A percentile compares a stretch with the other conserved stretches of the same genome.
Conservation (phyloP, 1,140 invertebrate genomes). For the Palaemon carinicauda region DNA sequence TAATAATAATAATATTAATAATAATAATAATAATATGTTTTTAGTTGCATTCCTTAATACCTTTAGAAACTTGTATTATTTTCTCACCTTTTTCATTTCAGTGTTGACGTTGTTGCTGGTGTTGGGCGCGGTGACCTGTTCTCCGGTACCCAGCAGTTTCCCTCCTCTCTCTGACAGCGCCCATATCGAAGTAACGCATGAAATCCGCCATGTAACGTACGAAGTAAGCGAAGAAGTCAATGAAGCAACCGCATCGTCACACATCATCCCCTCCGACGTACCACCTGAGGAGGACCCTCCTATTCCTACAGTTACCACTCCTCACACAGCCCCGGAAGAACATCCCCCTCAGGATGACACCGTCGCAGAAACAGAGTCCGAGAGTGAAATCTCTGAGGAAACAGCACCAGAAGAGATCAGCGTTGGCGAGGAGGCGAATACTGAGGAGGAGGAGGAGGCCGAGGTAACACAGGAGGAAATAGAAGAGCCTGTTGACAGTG, state of each 20-base stretch:
- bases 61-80: neutral
- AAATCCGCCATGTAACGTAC: conserved; percentile 39
- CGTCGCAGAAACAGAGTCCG: neutral
- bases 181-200: conserved; percentile 39
- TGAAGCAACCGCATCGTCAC: conserved; percentile 7
- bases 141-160: conserved; percentile 43
- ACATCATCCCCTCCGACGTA: conserved; percentile 7
- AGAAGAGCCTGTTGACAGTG: neutral
- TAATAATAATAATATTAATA: no score
- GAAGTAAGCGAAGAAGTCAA: conserved; percentile 50
- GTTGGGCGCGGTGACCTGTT: conserved; percentile 47
- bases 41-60: neutral
- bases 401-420: neutral
- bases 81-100: neutral
- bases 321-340: conserved; percentile 13
- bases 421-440: neutral
- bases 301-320: conserved; percentile 46
- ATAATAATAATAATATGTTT: no score
- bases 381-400: neutral
- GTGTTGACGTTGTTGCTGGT: conserved; percentile 57
- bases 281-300: conserved; percentile 41
- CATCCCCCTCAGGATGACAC: neutral
- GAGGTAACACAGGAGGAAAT: neutral
- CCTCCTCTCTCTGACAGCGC: conserved; percentile 4
- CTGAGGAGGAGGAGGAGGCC: neutral